Evolutionary conservation across 1,140 invertebrate species (phyloP), one percentile per base, ranked within the genome.

Genomic region (Ooceraea biroi): DNA sequence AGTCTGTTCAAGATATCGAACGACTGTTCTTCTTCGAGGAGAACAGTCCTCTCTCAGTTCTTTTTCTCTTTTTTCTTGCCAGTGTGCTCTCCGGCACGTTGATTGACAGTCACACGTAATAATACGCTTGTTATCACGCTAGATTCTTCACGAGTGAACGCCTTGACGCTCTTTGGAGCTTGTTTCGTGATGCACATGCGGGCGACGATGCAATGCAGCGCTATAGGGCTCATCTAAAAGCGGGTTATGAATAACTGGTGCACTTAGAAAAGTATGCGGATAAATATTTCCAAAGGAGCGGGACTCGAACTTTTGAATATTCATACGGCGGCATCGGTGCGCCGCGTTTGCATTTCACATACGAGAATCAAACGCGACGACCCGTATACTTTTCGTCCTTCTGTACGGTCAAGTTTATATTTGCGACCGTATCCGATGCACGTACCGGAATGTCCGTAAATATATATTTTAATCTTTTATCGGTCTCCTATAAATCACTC

Each of bases 191-290:
- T 55, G 85, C 82, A 84, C 57, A 82, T 3, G 27, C 50, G 46
- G 25, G 55, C 58, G 10, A 63, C 30, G 72, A 69, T 30, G 83
- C 52, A 57, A 30, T 48, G 52, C n/a, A 71, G 52, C 50, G 76
- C 72, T 80, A 36, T 7, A 68, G 86, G 69, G 73, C 78, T 85
- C 55, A 71, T 88, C 68, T 86, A 89, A 86, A 83, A 89, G 83
- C 88, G 86, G 84, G 78, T 89, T 89, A 88, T 88, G 86, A 89
- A 86, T 88, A 85, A 88, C 44, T 74, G 86, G 73, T 87, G 85
- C 86, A 76, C 69, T 63, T 87, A 84, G 85, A 68, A 65, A 65
- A 85, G 57, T 52, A 87, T 57, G 46, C 55, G 73, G 65, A 87
- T 87, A 68, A 88, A 88, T 88, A 88, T 88, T 87, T 88, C 82